These are phyloP conservation scores for Cynocephalus volans DNA, from an alignment of 2,113 vertebrate genomes.

Conservation along the genomic window DNA sequence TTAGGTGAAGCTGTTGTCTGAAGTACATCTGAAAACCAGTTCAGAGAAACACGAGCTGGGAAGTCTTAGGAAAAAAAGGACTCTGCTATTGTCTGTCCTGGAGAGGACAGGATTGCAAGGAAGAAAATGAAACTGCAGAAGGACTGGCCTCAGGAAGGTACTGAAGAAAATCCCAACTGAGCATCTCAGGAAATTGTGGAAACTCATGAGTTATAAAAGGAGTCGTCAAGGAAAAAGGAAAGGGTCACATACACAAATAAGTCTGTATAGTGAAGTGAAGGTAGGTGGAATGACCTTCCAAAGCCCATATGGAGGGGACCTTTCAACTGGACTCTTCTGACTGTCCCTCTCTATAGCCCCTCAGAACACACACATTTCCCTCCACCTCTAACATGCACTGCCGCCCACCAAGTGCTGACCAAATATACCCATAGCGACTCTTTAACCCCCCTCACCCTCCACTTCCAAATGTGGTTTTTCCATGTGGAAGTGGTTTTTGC, in stretches of 20 bases:
- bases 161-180: neutral
- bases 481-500: neutral
- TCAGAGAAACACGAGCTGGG: neutral
- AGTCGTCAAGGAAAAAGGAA: neutral
- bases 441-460: neutral
- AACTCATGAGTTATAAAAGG: neutral
- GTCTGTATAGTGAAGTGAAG: neutral
- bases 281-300: neutral
- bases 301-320: neutral
- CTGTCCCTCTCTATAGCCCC: neutral
- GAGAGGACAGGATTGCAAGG: neutral
- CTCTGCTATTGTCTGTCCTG: neutral
- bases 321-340: neutral
- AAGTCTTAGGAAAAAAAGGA: neutral
- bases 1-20: neutral
- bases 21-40: neutral
- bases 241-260: neutral
- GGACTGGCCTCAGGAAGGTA: neutral
- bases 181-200: neutral
- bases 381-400: neutral
- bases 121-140: neutral
- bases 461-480: conserved; percentile 32
- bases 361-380: neutral
- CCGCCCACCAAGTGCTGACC: neutral
- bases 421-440: neutral